Evolutionary conservation across 2,797 vertebrate genomes (phyloP).

Genomic region (Sebastes trivittatus): DNA sequence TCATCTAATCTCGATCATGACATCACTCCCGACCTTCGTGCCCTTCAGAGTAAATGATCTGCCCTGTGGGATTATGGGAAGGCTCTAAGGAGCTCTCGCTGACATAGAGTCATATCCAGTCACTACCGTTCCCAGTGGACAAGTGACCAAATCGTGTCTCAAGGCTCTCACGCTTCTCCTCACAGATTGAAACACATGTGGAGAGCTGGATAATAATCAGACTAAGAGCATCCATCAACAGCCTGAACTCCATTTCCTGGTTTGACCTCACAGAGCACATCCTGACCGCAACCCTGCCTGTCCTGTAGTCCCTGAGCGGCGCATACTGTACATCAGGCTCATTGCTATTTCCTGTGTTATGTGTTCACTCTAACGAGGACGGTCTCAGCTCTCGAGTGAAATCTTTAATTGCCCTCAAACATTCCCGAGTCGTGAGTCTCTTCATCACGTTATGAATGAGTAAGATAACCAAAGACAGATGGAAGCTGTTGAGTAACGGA

Average conservation of each 20-base stretch:
- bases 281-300: conserved; percentile 24
- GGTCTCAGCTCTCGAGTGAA: background rate
- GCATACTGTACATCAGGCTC: background rate
- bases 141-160: conserved; percentile 52
- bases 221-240: conserved; percentile 16
- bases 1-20: conserved; percentile 64
- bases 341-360: conserved; percentile 32
- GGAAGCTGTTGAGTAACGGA: conserved; percentile 39
- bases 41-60: conserved; percentile 72
- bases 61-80: conserved; percentile 60
- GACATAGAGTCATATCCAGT: conserved; percentile 49
- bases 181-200: conserved; percentile 21
- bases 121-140: conserved; percentile 37
- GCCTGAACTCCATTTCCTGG: conserved; percentile 37
- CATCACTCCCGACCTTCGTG: conserved; percentile 70
- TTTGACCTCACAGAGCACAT: conserved; percentile 38
- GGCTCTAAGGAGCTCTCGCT: conserved; percentile 42
- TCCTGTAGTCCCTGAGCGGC: background rate
- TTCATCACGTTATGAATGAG: conserved; percentile 41
- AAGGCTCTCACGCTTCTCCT: conserved; percentile 9
- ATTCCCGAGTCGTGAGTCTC: conserved; percentile 43
- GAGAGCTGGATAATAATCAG: conserved; percentile 42
- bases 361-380: background rate
- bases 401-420: conserved; percentile 8
- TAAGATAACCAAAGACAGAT: conserved; percentile 67